Evolutionary conservation across 1,140 invertebrate genomes (phyloP).

Genomic region (Leucophenga varia): DNA sequence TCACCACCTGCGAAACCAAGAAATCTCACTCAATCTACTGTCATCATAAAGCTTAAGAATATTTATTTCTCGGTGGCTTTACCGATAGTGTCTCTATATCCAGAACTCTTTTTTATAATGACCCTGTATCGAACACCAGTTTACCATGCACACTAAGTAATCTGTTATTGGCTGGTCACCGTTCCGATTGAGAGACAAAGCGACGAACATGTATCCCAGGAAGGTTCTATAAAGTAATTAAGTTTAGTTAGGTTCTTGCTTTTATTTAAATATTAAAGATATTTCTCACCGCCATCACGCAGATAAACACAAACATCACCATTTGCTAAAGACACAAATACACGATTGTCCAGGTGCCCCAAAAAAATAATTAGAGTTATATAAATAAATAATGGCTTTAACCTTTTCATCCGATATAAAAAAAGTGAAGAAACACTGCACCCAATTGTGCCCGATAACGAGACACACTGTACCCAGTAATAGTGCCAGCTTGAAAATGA

Average conservation of each 20-base stretch:
- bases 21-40: too few species aligned
- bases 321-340: constrained; percentile 90
- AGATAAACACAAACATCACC: constrained; percentile 88
- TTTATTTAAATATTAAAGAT: background rate
- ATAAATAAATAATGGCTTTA: too few species aligned
- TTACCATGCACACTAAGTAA: constrained; percentile 81
- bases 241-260: background rate
- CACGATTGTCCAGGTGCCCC: constrained; percentile 87
- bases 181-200: constrained; percentile 74
- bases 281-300: constrained; percentile 74
- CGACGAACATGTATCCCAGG: constrained; percentile 79
- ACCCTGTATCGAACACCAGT: constrained; percentile 87
- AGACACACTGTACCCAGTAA: too few species aligned
- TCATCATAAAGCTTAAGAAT: too few species aligned
- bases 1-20: constrained; percentile 62
- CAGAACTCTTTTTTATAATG: constrained; percentile 76
- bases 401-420: too few species aligned
- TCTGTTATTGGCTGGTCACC: constrained; percentile 76
- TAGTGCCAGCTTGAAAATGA: too few species aligned
- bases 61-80: too few species aligned
- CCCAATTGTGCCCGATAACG: too few species aligned
- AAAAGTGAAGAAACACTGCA: too few species aligned
- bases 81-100: constrained; percentile 74
- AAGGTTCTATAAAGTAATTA: constrained; percentile 63
- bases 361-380: constrained; percentile 38